A percentile compares a stretch with the other conserved stretches of the same genome.
phyloP scores from a whole-genome alignment of 2,113 vertebrate genomes.

The Lepidothrix coronata region DNA sequence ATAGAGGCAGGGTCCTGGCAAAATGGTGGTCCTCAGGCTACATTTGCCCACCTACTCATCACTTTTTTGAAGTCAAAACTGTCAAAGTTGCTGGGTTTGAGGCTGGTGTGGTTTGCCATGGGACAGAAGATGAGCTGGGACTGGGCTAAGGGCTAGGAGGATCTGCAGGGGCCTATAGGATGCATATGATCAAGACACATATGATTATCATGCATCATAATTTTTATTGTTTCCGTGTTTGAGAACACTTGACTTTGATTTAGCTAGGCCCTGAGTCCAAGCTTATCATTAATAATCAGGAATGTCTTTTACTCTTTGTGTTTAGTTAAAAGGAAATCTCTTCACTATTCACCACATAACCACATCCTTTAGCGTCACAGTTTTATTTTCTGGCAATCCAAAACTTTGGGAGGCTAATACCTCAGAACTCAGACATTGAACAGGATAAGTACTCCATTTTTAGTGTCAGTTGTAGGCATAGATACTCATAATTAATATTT shows the following conservation, averaged over 20 bases:
- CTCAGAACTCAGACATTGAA: not conserved
- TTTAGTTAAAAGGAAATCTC: conserved; percentile 20
- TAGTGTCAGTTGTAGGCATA: not conserved
- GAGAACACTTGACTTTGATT: conserved; percentile 5
- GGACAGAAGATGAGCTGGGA: not conserved
- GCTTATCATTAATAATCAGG: conserved; percentile 7
- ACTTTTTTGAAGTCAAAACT: not conserved
- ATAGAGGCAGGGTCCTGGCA: not conserved
- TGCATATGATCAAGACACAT: not conserved
- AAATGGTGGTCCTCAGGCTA: not conserved
- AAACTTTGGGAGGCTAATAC: not conserved
- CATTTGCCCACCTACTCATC: not conserved
- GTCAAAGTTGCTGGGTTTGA: not conserved
- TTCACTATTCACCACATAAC: not conserved
- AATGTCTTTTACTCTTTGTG: not conserved
- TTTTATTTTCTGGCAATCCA: not conserved
- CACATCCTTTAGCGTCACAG: not conserved
- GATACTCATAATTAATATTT: not conserved
- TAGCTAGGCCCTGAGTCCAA: not conserved
- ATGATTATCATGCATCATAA: not conserved
- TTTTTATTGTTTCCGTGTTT: conserved; percentile 12
- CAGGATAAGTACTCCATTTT: not conserved
- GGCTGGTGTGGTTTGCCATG: not conserved
- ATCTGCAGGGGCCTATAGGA: not conserved
- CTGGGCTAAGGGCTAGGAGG: not conserved